Base-by-base conservation (phyloP, 2,888 invertebrate genomes). In the Caenorhabditis panamensis region DNA sequence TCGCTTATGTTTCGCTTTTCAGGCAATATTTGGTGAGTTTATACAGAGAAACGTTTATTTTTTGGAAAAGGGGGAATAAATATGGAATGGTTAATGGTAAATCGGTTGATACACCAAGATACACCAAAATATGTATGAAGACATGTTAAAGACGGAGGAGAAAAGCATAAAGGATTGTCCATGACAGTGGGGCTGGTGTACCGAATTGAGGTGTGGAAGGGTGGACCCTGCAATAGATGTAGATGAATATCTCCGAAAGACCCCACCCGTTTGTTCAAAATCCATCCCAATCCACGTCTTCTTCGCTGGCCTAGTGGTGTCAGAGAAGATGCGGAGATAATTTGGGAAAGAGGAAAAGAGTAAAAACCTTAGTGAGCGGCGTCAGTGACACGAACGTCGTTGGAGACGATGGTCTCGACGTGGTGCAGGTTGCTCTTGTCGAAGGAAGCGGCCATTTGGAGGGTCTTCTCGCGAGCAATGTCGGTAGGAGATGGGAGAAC, bases 401-500 rank as follows among this genome's bases (percentile, higher is more conserved):
- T 86, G 68, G 88, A 87, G 37, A 88, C 88, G 18, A 61, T 44
- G 9, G 88, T 84, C 73, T 88, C 88, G 64, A 89, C 89, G 80
- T 89, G 89, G 56, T 86, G 80, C 44, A 89, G 84, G 41, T 81
- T 78, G n/a, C 67, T 77, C 69, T 85, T 78, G 81, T 89, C 87
- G 75, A 88, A 88, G 26, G 79, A 80, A 24, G 88, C 85, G 9
- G 85, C 87, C 73, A 82, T 56, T 59, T 87, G 86, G 49, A 86
- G 79, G 11, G 86, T 82, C 84, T 89, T 89, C 81, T 89, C 89
- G 56, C 86, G 87, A 51, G 86, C 86, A 54, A 89, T 86, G 76
- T 89, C 89, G 18, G 76, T 81, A 56, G 76, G 71, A 36, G 81
- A 81, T 56, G 81, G 81, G 20, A 81, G 81, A 36, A 76, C 72